Conservation (phyloP, 2,113 vertebrate species). For the Oceanodroma tethys region DNA sequence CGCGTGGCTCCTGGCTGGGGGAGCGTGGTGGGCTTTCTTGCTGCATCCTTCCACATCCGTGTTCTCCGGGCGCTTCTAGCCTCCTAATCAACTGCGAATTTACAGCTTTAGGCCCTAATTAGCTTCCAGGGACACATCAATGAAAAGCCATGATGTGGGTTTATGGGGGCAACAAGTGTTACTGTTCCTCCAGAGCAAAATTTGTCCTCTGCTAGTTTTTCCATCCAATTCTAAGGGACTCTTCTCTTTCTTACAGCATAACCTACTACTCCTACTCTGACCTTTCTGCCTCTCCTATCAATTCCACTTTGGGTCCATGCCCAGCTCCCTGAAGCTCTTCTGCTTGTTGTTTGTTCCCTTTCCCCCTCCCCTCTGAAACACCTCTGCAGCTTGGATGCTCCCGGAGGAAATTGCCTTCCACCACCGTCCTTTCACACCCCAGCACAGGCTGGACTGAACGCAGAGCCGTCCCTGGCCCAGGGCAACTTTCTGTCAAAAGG, state of each 20-base stretch:
- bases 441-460: background rate
- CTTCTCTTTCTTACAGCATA: background rate
- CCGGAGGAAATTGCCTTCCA: background rate
- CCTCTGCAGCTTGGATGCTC: background rate
- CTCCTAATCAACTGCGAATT: background rate
- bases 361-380: background rate
- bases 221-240: background rate
- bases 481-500: background rate
- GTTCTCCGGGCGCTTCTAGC: background rate
- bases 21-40: background rate
- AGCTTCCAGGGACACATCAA: background rate
- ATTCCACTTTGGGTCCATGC: background rate
- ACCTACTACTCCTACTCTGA: background rate
- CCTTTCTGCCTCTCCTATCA: background rate
- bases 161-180: background rate
- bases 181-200: background rate
- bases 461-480: background rate
- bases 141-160: background rate
- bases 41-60: background rate
- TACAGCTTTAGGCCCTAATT: background rate
- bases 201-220: background rate
- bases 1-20: rapidly evolving
- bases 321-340: background rate
- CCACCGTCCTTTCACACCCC: background rate
- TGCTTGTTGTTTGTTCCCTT: background rate